Base-by-base conservation (phyloP, 2,797 vertebrate species). In the Gephyroberyx darwinii region DNA sequence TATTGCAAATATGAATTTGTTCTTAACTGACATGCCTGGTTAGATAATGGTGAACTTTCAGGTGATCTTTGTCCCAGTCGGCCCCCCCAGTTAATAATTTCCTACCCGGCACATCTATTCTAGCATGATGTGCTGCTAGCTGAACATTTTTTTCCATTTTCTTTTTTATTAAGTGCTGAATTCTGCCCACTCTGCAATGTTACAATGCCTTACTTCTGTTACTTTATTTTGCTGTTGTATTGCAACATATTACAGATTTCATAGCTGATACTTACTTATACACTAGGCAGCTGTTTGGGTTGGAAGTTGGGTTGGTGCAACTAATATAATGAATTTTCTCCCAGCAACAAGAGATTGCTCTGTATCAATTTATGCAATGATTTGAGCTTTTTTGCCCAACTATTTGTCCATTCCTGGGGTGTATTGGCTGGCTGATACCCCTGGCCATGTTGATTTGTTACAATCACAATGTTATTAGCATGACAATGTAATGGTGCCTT, bases 401-500 rank as follows among this genome's bases (percentile, higher is more conserved):
- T 31, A 35, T 37, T 69, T 55, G 61, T 55, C 9, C 10, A 54
- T 62, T 41, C 20, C 63, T 5, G 43, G 75, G 72, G 69, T 39
- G 59, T 82, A 22, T 88, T 14, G 60, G 84, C 82, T 82, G 85
- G 82, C 77, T 86, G 69, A 85, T 78, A 19, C 68, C 41, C 19
- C 62, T n/a, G 33, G 56, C 10, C 70, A 50, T 69, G 19, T 69
- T 57, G 19, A 65, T 47, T 78, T 81, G 31, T 70, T 66, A 58
- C 55, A 61, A 43, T 81, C 60, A 69, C 48, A 54, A 14, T 65
- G 20, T 64, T 78, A 17, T 55, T 37, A 31, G 47, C 53, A 61
- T 81, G 65, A 78, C 74, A 71, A 81, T 78, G 73, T 68, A 84
- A 78, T 9, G 75, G 85, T 90, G 89, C 87, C 85, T 88, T 89